Percentiles rank a stretch among this genome's conserved stretches.
phyloP scores from a whole-genome alignment of 2,797 vertebrate genomes.

The Okamejei kenojei region DNA sequence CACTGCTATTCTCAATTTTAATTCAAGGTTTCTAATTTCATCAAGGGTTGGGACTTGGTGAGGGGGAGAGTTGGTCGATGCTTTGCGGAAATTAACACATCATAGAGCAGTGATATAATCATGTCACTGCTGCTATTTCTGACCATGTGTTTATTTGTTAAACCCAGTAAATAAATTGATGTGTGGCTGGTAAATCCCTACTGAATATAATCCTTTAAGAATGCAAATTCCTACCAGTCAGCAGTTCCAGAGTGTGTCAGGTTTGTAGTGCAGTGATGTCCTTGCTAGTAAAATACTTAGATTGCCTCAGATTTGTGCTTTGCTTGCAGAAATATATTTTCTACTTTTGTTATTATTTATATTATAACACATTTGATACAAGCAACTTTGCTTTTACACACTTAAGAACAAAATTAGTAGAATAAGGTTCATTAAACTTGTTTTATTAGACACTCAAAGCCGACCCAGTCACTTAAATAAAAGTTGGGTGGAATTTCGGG shows the following conservation, averaged over 20 bases:
- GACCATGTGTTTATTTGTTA: not conserved
- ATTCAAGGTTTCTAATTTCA: not conserved
- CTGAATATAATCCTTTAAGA: not conserved
- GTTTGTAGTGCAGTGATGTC: not conserved
- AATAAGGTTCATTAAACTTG: not conserved
- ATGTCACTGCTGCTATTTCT: not conserved
- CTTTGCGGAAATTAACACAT: not conserved
- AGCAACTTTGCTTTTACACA: not conserved
- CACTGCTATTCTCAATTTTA: not conserved
- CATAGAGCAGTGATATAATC: not conserved
- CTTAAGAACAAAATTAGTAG: not conserved
- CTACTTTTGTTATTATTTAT: not conserved
- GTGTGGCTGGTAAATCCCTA: not conserved
- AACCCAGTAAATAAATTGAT: not conserved
- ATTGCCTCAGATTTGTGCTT: slow-evolving; percentile 3
- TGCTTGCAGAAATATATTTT: not conserved
- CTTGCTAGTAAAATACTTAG: not conserved
- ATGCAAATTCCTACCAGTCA: not conserved
- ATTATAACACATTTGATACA: not conserved
- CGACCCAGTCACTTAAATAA: not conserved
- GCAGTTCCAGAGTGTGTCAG: not conserved
- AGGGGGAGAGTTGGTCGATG: not conserved
- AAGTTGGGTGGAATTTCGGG: not conserved
- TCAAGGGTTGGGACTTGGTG: not conserved
- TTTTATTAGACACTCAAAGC: not conserved